These are phyloP conservation scores for Anthopleura xanthogrammica DNA, from an alignment of 92 coral and sea anemone species.

Conservation along the genomic window DNA sequence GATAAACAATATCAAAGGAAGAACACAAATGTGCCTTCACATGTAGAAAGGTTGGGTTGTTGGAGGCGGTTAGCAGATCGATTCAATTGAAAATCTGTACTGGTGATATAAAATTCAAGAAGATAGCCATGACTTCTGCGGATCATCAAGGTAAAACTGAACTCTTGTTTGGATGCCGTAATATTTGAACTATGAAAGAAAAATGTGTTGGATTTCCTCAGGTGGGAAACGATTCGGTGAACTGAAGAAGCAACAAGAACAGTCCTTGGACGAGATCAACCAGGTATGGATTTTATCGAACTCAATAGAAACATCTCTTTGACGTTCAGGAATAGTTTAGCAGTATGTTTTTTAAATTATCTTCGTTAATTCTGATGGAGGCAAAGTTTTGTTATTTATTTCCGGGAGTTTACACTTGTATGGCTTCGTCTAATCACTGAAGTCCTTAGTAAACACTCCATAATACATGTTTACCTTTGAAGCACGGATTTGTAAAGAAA, in stretches of 20 bases:
- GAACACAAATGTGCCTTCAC: neutral
- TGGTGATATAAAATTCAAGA: neutral
- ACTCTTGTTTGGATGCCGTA: neutral
- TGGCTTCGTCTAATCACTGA: neutral
- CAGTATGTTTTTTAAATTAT: neutral
- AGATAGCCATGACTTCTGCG: conserved; percentile 30
- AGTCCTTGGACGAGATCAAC: conserved; percentile 80
- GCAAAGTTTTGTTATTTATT: conserved; percentile 13
- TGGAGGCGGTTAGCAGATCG: neutral
- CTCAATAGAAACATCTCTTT: neutral
- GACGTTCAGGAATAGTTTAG: neutral
- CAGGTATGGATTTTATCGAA: conserved; percentile 47
- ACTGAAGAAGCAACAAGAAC: conserved; percentile 61
- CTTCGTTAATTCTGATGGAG: neutral
- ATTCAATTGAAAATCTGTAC: neutral
- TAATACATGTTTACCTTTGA: neutral
- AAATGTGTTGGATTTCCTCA: conserved; percentile 14
- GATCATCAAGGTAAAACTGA: conserved; percentile 53
- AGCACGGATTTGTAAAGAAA: neutral
- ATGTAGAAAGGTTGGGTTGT: neutral
- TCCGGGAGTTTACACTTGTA: conserved; percentile 19
- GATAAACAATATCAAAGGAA: neutral
- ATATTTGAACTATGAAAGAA: neutral
- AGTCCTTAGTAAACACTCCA: neutral
- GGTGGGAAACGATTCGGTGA: conserved; percentile 89